These are phyloP conservation scores for Peromyscus nudipes DNA, from an alignment of 2,797 vertebrate genomes.

Conservation along the genomic window DNA sequence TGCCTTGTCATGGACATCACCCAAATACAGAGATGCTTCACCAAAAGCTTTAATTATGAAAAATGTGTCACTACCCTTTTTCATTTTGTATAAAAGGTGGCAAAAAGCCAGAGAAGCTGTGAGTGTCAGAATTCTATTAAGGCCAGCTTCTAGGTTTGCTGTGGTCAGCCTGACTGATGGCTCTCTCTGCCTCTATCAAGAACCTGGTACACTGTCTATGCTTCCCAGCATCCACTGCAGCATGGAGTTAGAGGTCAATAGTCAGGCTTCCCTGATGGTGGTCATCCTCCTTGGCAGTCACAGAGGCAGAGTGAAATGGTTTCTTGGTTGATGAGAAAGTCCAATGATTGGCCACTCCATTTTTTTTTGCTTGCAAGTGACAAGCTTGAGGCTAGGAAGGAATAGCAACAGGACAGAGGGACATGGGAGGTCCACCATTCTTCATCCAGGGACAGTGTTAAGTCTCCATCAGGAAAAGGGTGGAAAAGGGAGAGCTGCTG, in stretches of 20 bases:
- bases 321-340: conserved; percentile 3
- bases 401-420: not conserved
- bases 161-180: not conserved
- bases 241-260: too few species aligned
- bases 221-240: not conserved
- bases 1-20: not conserved
- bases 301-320: not conserved
- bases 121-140: not conserved
- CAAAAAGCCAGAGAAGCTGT: not conserved
- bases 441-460: not conserved
- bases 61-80: not conserved
- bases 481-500: not conserved
- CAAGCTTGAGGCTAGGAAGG: not conserved
- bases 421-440: not conserved
- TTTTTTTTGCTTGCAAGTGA: not conserved
- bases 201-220: not conserved
- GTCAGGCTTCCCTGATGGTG: not conserved
- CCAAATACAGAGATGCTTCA: not conserved
- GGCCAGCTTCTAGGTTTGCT: not conserved
- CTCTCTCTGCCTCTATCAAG: not conserved
- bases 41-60: conserved; percentile 13
- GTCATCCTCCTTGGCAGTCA: not conserved
- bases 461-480: not conserved
- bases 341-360: not conserved
- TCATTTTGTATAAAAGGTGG: not conserved